A percentile compares a stretch with the other conserved stretches of the same genome.
These are phyloP conservation scores for Semnornis frantzii DNA, from an alignment of 2,113 vertebrate species.

Conservation along the genomic window DNA sequence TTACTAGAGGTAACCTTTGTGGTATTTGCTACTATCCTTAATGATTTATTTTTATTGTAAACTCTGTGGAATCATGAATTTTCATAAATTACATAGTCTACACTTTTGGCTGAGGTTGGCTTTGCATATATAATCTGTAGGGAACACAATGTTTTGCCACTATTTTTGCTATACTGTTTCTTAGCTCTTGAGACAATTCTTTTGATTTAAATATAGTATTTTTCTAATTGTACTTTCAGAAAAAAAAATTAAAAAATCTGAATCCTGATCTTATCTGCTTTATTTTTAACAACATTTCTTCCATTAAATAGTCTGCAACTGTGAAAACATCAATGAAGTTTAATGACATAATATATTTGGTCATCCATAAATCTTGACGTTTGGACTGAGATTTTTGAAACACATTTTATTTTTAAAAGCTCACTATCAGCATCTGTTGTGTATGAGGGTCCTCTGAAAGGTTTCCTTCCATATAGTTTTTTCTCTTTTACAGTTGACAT, in stretches of 20 bases:
- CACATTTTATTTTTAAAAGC: background rate
- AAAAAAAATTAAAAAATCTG: background rate
- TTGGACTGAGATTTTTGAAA: background rate
- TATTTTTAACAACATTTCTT: constrained; percentile 31
- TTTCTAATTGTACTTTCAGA: background rate
- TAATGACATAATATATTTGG: background rate
- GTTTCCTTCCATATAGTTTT: background rate
- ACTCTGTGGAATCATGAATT: background rate
- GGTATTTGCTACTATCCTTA: background rate
- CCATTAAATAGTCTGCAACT: constrained; percentile 1
- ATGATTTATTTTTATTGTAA: background rate
- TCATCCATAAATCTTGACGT: background rate
- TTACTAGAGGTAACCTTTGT: background rate
- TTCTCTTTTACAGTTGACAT: background rate
- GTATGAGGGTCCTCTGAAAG: background rate
- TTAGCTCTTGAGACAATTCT: background rate
- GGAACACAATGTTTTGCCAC: background rate
- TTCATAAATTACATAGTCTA: background rate
- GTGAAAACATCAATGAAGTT: constrained; percentile 22
- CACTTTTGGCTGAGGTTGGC: background rate
- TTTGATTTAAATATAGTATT: background rate
- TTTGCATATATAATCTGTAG: background rate
- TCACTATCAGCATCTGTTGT: background rate
- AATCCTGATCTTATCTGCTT: background rate
- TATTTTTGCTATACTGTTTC: background rate